Evolutionary conservation across 2,888 invertebrate genomes (phyloP).

Genomic region (Gastrophysa polygoni): DNA sequence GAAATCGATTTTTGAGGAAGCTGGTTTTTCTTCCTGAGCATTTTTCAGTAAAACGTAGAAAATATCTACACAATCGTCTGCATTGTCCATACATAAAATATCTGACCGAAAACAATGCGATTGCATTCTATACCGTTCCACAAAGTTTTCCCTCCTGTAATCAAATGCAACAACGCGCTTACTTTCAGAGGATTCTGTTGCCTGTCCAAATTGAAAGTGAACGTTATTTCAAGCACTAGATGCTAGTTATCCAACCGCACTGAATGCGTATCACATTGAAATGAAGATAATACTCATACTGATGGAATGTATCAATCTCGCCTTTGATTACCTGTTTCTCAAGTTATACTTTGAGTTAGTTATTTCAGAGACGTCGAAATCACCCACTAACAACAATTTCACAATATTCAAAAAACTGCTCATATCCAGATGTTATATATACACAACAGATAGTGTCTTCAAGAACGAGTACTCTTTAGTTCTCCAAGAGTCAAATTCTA

Average conservation of each 20-base stretch:
- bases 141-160: background rate
- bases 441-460: constrained; percentile 5
- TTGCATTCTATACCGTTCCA: background rate
- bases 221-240: background rate
- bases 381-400: constrained; percentile 4
- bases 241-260: constrained; percentile 1
- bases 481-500: no score
- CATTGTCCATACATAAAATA: constrained; percentile 3
- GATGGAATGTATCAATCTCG: background rate
- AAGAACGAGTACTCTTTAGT: no score
- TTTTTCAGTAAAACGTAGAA: background rate
- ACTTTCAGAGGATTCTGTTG: background rate
- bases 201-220: background rate
- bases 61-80: background rate
- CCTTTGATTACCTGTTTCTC: background rate
- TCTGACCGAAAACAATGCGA: background rate
- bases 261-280: background rate
- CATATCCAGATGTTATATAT: constrained; percentile 3
- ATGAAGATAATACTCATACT: background rate
- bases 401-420: background rate
- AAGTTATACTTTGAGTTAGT: background rate
- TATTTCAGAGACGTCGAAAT: constrained; percentile 4
- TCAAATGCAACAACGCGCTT: background rate
- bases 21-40: background rate
- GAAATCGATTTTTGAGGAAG: constrained; percentile 3